Evolutionary conservation across 2,888 invertebrate genomes (phyloP).

Genomic region (Drosophila kokeensis): DNA sequence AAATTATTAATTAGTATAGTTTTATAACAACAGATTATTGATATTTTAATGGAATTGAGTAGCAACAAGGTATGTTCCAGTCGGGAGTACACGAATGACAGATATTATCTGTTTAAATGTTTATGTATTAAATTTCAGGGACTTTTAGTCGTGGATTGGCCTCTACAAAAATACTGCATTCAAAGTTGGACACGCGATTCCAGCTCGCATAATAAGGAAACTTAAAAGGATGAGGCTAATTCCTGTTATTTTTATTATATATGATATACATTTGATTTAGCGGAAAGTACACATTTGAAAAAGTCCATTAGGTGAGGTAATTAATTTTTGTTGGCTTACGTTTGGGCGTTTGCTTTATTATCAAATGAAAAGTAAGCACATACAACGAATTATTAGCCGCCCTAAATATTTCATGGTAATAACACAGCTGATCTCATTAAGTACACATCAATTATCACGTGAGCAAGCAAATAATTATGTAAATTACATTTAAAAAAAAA

Average conservation of each 20-base stretch:
- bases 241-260: background rate
- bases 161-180: background rate
- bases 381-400: constrained; percentile 10
- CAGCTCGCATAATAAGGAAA: background rate
- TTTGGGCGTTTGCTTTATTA: constrained; percentile 9
- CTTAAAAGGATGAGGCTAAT: background rate
- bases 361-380: constrained; percentile 13
- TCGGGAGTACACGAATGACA: no score
- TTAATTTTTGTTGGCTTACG: constrained; percentile 2
- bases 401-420: constrained; percentile 52
- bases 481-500: constrained; percentile 57
- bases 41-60: background rate
- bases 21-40: background rate
- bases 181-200: background rate
- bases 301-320: constrained; percentile 2
- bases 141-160: no score
- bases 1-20: background rate
- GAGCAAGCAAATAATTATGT: constrained; percentile 64
- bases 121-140: no score
- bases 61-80: background rate
- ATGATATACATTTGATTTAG: background rate
- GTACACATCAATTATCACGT: constrained; percentile 42
- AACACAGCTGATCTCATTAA: constrained; percentile 64
- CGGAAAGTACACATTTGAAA: background rate
- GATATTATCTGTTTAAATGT: no score